Conservation (phyloP, 2,797 vertebrate species). For the Limosa lapponica region DNA sequence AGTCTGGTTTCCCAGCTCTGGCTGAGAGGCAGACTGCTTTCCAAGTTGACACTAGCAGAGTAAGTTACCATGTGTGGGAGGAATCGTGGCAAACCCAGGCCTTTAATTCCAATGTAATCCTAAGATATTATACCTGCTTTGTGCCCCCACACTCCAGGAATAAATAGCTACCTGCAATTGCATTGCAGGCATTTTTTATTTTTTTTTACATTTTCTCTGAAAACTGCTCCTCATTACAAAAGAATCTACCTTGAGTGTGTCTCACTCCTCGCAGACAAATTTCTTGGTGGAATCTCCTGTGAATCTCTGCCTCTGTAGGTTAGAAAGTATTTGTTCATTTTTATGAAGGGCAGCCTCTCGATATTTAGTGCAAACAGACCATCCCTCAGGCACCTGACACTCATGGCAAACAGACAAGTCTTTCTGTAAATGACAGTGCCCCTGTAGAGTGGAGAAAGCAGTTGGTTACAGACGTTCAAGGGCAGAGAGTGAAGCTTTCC, state of each 20-base stretch:
- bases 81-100: constrained; percentile 32
- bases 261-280: constrained; percentile 56
- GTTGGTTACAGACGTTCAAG: constrained; percentile 63
- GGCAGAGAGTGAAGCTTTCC: constrained; percentile 40
- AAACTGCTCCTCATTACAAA: not conserved
- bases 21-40: not conserved
- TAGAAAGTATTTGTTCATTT: constrained; percentile 78
- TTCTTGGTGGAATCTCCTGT: constrained; percentile 49
- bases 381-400: constrained; percentile 72
- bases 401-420: constrained; percentile 75
- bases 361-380: constrained; percentile 77
- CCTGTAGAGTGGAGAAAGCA: constrained; percentile 59
- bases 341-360: constrained; percentile 77
- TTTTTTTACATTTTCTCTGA: constrained; percentile 24
- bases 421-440: constrained; percentile 76
- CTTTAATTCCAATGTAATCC: constrained; percentile 24
- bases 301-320: constrained; percentile 61
- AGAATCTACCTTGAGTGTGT: constrained; percentile 42
- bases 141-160: constrained; percentile 40
- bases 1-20: not conserved
- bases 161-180: constrained; percentile 42
- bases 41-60: not conserved
- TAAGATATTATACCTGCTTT: not conserved
- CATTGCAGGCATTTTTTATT: not conserved
- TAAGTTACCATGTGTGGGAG: constrained; percentile 7